Evolutionary conservation across 2,888 invertebrate genomes (phyloP), one percentile per base, ranked within the genome.

Genomic region (Hipparchia semele): DNA sequence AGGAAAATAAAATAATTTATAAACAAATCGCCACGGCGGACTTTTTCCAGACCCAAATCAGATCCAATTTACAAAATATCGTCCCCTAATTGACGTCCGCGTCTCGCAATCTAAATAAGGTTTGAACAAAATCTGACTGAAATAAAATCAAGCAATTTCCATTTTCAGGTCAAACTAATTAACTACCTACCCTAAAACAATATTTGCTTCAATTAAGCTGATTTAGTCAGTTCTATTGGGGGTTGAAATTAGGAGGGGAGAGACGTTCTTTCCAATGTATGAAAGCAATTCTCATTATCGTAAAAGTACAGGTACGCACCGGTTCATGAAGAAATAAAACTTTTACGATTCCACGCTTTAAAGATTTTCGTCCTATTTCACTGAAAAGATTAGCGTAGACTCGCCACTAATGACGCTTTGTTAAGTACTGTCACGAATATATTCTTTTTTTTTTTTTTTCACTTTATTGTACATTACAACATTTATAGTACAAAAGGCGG

Each of bases 291-390:
- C 61, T 54, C 70, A 69, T 72, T 72, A 71, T 65, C 70, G 70
- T 75, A 49, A 73, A 75, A 59, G 70, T 8, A 68, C 68, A 59
- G 65, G 68, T 59, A 73, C 67, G 66, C 65, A 71, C 58, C 61
- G 56, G 68, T 62, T 69, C 69, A 71, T 72, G 70, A 75, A 68
- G 70, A 72, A 73, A 70, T 70, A 75, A 75, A 73, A 74, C 10
- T 74, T 72, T 73, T 69, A 74, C 66, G 66, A 73, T 54, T 68
- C 69, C 51, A 61, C 65, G 51, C 39, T 69, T 66, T 71, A 39
- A 74, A 72, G 73, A 72, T 73, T 75, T 70, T 66, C 49, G 62
- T 68, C 49, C 33, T 46, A 65, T 67, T 45, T 64, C 13, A 49
- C 58, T 53, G 62, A 49, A 53, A 72, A 60, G 54, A 6, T 46